Percentiles rank a stretch among this genome's conserved stretches.
Conservation (phyloP, 2,113 vertebrate genomes). For the Strigops habroptila region DNA sequence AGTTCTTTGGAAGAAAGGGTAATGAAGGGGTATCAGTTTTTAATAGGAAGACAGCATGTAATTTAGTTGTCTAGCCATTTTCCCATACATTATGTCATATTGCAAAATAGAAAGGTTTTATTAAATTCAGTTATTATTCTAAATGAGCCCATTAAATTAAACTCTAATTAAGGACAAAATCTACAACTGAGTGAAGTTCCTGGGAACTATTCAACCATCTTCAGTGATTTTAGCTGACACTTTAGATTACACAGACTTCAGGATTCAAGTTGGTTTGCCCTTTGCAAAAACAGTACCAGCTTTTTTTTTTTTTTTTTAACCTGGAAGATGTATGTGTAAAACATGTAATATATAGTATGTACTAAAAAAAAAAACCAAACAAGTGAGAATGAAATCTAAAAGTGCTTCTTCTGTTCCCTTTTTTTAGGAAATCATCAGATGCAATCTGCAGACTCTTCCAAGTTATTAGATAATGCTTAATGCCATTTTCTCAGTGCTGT, state of each 20-base stretch:
- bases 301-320: not conserved
- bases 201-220: not conserved
- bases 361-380: not conserved
- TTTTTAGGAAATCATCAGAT: not conserved
- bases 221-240: not conserved
- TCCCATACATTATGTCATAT: not conserved
- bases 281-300: not conserved
- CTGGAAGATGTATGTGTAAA: not conserved
- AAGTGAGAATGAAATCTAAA: not conserved
- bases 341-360: not conserved
- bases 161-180: not conserved
- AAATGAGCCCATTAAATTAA: conserved; percentile 5
- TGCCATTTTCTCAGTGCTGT: not conserved
- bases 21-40: conserved; percentile 13
- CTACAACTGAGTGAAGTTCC: not conserved
- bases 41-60: not conserved
- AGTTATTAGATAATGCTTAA: not conserved
- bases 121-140: conserved; percentile 5
- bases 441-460: not conserved
- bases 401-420: not conserved
- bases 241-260: not conserved
- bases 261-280: not conserved
- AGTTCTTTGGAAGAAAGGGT: conserved; percentile 9
- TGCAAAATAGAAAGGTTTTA: conserved; percentile 21
- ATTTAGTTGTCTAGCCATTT: conserved; percentile 8